Percentiles rank a stretch among this genome's conserved stretches.
These are phyloP conservation scores for Euphonia xanthogaster DNA, from an alignment of 2,797 vertebrate genomes.

Conservation along the genomic window DNA sequence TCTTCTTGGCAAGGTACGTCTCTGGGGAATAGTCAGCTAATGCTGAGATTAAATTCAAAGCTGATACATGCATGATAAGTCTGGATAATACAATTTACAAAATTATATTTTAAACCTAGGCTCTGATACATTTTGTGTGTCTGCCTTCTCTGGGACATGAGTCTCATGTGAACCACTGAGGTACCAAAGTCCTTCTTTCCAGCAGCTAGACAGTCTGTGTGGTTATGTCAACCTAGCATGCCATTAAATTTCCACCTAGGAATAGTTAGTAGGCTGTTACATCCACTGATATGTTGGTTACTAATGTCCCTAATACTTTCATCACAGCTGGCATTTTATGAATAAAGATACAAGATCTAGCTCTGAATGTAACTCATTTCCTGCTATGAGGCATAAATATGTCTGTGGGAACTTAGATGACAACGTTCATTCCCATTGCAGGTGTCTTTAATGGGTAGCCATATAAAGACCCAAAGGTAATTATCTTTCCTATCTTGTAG, in stretches of 20 bases:
- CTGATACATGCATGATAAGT: background rate
- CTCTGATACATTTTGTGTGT: background rate
- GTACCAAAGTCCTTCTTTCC: background rate
- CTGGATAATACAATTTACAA: background rate
- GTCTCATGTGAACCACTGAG: background rate
- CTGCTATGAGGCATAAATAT: background rate
- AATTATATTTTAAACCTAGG: background rate
- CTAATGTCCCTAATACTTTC: background rate
- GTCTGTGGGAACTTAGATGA: background rate
- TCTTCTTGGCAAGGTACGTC: background rate
- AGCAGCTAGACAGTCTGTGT: fast-evolving
- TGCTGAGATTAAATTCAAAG: background rate
- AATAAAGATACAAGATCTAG: background rate
- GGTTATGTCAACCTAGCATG: background rate
- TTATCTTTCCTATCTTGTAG: background rate
- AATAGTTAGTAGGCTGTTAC: background rate
- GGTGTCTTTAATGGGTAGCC: background rate
- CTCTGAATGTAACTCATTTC: background rate
- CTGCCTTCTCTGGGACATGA: background rate
- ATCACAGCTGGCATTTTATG: background rate
- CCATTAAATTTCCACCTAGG: background rate
- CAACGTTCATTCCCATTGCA: background rate
- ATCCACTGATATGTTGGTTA: background rate
- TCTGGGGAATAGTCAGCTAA: background rate
- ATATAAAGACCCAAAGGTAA: background rate